Conservation (phyloP, 2,797 vertebrate genomes). For the Phoebastria nigripes region DNA sequence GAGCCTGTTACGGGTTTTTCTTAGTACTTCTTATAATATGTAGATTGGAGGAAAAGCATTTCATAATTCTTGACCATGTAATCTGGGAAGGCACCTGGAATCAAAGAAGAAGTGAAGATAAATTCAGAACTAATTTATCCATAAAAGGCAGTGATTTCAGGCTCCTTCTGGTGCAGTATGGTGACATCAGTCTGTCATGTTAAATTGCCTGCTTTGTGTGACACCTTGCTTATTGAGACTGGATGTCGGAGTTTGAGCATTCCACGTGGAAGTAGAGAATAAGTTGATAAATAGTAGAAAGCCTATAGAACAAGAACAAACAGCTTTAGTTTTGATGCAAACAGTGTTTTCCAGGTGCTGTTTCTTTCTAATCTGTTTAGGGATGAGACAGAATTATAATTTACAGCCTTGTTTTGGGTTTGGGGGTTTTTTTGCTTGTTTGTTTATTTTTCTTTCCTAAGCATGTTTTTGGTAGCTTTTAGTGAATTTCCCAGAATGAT, state of each 20-base stretch:
- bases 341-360: neutral
- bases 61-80: neutral
- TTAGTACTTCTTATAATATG: neutral
- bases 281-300: neutral
- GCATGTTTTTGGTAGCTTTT: neutral
- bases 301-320: neutral
- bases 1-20: neutral
- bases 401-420: neutral
- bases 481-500: neutral
- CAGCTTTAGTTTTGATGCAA: neutral
- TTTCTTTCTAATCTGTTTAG: neutral
- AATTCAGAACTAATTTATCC: neutral
- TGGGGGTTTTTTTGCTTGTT: neutral
- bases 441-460: neutral
- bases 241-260: neutral
- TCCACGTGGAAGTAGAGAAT: neutral
- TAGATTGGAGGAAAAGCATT: neutral
- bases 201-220: neutral
- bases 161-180: neutral
- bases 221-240: neutral
- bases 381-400: neutral
- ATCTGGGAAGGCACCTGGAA: neutral
- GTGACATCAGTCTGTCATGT: neutral
- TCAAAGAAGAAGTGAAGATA: neutral
- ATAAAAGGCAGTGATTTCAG: neutral